Percentiles rank a stretch among this genome's conserved stretches.
phyloP scores from a whole-genome alignment of 23 tunicate species.

The Trididemnum clinides region DNA sequence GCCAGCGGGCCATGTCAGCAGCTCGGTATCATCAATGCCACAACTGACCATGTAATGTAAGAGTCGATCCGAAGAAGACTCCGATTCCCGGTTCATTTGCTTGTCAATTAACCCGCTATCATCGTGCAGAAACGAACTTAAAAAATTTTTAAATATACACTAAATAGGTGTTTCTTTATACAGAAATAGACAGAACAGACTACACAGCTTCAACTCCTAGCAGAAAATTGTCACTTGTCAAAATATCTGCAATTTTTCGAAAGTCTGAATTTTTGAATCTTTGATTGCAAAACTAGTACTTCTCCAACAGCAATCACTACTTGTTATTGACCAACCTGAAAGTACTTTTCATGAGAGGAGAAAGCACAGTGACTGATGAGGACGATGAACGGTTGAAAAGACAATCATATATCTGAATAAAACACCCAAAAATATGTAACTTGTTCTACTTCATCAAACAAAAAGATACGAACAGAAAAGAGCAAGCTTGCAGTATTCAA shows the following conservation, averaged over 20 bases:
- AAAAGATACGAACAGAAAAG: no score
- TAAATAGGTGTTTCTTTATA: no score
- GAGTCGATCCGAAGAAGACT: constrained; percentile 9
- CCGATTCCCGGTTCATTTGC: not conserved
- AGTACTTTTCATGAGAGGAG: constrained; percentile 51
- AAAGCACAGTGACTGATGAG: constrained; percentile 28
- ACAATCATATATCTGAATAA: constrained; percentile 70
- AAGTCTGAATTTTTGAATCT: no score
- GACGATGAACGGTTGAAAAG: constrained; percentile 47
- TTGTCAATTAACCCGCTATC: constrained; percentile 13
- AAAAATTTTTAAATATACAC: not conserved
- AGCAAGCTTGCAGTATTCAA: no score
- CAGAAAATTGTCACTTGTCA: no score
- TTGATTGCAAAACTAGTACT: no score
- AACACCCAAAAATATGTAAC: not conserved
- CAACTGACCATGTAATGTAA: constrained; percentile 60
- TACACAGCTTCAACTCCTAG: no score
- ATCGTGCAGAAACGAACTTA: not conserved
- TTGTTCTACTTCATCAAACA: no score
- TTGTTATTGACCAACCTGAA: constrained; percentile 61
- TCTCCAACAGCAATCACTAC: no score
- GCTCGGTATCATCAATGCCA: constrained; percentile 58
- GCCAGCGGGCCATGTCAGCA: constrained; percentile 73
- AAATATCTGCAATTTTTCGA: no score
- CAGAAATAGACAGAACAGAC: no score